phyloP scores from a whole-genome alignment of 2,113 vertebrate species.

The Ovis aries region ARS-UI_Ramb_v3.0 NC_056055.1:83202001-83202500 shows the following conservation, averaged over 20 bases:
- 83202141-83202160: neutral
- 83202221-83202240: neutral
- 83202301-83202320: neutral
- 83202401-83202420: neutral
- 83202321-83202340: neutral
- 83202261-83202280: neutral
- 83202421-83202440: neutral
- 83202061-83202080: neutral
- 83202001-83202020: neutral
- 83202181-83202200: neutral
- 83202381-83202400: neutral
- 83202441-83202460: neutral
- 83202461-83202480: neutral
- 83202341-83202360: neutral
- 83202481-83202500: neutral
- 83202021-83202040: neutral
- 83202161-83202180: neutral
- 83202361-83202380: neutral
- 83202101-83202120: neutral
- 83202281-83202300: neutral
- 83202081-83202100: neutral
- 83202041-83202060: neutral
- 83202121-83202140: neutral
- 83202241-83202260: neutral
- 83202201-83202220: neutral